Evolutionary conservation across 2,113 vertebrate species (phyloP), one percentile per base, ranked within the genome.

Genomic region (Lutjanus erythropterus): DNA sequence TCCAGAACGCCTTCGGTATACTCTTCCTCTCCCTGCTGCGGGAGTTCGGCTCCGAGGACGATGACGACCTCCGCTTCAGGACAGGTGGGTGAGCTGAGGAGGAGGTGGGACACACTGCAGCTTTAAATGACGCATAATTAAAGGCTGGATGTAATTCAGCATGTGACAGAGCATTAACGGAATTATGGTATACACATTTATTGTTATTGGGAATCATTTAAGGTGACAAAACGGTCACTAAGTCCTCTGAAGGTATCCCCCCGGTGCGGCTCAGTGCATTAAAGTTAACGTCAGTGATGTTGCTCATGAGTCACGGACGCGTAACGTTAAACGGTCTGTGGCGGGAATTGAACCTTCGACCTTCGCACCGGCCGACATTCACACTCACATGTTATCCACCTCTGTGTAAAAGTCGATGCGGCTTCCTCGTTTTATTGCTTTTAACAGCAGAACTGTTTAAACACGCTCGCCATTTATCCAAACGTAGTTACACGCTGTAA

Each of bases 1-100:
- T 99, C 95, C 98, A 99, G 94, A 99, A 99, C 92, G 93, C 97
- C 0, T 97, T 97, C 86, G 98, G 98, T 1, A 90, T 99, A 31
- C 93, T 99, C 29, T 99, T 96, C 92, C 91, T 97, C 49, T 94
- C 92, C 52, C 94, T 99, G 61, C 94, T 97, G 18, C 9, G 84
- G 7, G 95, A 96, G 91, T 98, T 98, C 76, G 96, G 95, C 42
- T 90, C 92, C 73, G 70, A 84, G 69, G 2, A 94, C 0, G 96
- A 97, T 66, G 72, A 92, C 0, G 95, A 96, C 90, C 86, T 97
- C 64, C 82, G 78, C 19, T 99, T 98, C 91, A 97, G 92, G 91
- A 97, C 97, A 92, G 96, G 98, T 99, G 93, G 96, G 95, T 68
- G 59, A 5, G 50, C 2, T 11, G 4, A 9, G 1, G 21, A 25